Base-by-base conservation (phyloP, 2,113 vertebrate genomes). In the Lamprologus lemairii region DNA sequence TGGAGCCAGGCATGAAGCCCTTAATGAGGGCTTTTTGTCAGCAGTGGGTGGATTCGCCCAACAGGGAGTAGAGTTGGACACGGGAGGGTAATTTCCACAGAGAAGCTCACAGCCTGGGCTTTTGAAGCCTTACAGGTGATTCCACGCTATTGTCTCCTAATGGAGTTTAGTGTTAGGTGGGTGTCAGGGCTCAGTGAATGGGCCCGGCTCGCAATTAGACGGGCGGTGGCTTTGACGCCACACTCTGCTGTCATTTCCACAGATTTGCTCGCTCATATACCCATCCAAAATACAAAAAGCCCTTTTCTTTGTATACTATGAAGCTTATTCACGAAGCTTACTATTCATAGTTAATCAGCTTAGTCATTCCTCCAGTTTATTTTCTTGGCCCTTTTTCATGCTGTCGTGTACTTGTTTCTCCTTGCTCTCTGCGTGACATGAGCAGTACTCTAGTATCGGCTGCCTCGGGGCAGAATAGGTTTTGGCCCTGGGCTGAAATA, bases 21-120 rank as follows among this genome's bases (percentile, higher is more conserved):
- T 93, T 95, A 94, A 94, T 95, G 93, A 94, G 95, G 87, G 86
- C 84, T 94, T 93, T 93, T 95, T 94, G 94, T 95, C 92, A 94
- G 89, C 86, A 86, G 94, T 94, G 93, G 94, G 94, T 89, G 94
- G 92, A 93, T 92, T 91, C 88, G 45, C 89, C 93, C 91, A 51
- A 86, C 86, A 23, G 93, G 92, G 88, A 89, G 87, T 28, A 54
- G 73, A 55, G 89, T 53, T 54, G 89, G 91, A 87, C 89, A 93
- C 73, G 86, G 91, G 73, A 88, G 93, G 92, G 81, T 83, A 45
- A 89, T 94, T 92, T 87, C 87, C 86, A 65, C 58, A 33, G 86
- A 63, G 85, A 87, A 90, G 89, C 91, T 88, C 85, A 88, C 87
- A 57, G 91, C 84, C 85, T 6, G 19, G 86, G 88, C 88, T 91